Conservation (phyloP, 2,888 invertebrate species). For the Cosmorhoe ocellata region DNA sequence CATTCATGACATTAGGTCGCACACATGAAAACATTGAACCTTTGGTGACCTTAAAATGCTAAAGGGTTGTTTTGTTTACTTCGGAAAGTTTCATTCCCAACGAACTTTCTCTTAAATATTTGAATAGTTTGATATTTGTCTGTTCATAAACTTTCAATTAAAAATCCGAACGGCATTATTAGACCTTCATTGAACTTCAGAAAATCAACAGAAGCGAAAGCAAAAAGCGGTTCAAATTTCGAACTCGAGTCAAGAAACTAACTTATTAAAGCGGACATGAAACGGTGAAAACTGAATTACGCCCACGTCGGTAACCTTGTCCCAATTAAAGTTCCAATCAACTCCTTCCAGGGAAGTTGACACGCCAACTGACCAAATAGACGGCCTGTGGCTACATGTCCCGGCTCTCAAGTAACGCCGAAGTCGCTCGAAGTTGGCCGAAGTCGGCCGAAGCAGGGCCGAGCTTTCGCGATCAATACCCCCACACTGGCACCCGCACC, state of each 20-base stretch:
- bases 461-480: slow-evolving; percentile 76
- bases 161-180: no score
- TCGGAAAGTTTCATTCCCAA: slow-evolving; percentile 10
- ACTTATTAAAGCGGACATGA: slow-evolving; percentile 37
- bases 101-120: slow-evolving; percentile 9
- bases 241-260: slow-evolving; percentile 37
- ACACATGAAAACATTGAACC: neutral
- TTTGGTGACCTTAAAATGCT: slow-evolving; percentile 17
- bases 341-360: slow-evolving; percentile 69
- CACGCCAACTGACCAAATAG: slow-evolving; percentile 69
- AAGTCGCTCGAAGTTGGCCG: slow-evolving; percentile 67
- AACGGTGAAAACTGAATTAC: slow-evolving; percentile 49
- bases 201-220: slow-evolving; percentile 14
- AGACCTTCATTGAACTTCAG: neutral
- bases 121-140: slow-evolving; percentile 5
- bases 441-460: slow-evolving; percentile 65
- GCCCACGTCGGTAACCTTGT: slow-evolving; percentile 67
- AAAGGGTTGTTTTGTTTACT: slow-evolving; percentile 12
- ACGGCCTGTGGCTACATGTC: slow-evolving; percentile 54
- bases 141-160: neutral
- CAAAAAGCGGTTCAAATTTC: slow-evolving; percentile 20
- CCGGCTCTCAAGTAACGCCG: slow-evolving; percentile 66
- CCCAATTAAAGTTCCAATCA: slow-evolving; percentile 78
- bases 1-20: slow-evolving; percentile 3
- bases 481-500: slow-evolving; percentile 62